Evolutionary conservation across 30 jellyfish, hydroid and myxozoan genomes (phyloP).

Genomic region (Clytia hemisphaerica): DNA sequence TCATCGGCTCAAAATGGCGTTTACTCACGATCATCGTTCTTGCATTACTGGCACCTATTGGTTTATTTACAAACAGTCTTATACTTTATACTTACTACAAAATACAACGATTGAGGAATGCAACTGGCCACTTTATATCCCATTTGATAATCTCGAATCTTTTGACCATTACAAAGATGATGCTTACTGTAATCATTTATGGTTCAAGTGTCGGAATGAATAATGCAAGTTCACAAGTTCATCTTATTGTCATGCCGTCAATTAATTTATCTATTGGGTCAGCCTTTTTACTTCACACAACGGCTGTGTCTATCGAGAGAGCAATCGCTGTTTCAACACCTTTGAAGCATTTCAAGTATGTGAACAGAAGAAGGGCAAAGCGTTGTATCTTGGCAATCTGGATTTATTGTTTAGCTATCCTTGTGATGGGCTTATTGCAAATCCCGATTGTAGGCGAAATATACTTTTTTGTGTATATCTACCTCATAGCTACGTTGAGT

Average conservation of each 20-base stretch:
- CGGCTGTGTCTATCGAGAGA: conserved; percentile 22
- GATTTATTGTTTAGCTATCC: conserved; percentile 3
- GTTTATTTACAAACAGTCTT: conserved; percentile 13
- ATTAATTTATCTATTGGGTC: conserved; percentile 13
- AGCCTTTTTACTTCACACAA: conserved; percentile 21
- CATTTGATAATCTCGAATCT: conserved; percentile 19
- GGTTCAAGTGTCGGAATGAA: conserved; percentile 1
- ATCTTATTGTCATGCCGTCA: conserved; percentile 12
- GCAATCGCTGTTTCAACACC: conserved; percentile 25
- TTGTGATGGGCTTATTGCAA: background rate
- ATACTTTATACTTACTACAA: conserved; percentile 7
- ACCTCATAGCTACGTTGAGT: background rate
- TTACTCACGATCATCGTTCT: background rate
- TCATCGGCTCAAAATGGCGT: background rate
- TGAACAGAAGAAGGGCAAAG: conserved; percentile 23
- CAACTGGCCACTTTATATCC: conserved; percentile 25
- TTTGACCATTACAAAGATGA: conserved; percentile 3
- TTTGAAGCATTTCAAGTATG: conserved; percentile 7
- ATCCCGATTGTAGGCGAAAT: background rate
- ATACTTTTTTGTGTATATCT: background rate
- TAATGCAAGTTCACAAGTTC: conserved; percentile 3
- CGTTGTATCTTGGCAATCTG: conserved; percentile 15
- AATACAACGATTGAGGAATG: conserved; percentile 17
- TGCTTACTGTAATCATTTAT: background rate
- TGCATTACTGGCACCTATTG: conserved; percentile 14